Evolutionary conservation across 2,888 invertebrate species (phyloP), one percentile per base, ranked within the genome.

Genomic region (Dynastes grantii): DNA sequence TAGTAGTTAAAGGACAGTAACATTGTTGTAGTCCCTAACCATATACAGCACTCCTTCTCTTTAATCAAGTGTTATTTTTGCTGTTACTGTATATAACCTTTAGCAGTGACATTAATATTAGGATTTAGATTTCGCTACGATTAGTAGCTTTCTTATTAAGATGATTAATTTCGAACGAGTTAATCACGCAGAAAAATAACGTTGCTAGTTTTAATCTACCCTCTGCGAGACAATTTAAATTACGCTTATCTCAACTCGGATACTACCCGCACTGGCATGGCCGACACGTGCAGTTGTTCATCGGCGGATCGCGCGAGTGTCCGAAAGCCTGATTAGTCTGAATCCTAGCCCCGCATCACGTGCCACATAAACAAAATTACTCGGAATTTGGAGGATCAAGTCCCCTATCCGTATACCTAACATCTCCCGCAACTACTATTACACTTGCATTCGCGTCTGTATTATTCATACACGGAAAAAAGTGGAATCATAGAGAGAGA

Each of bases 111-210:
- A 9, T 51, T 2, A 53, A 53, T 53, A 53, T 53, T 53, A 53
- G n/a, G 11, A 55, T 16, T n/a, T n/a, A n/a, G 22, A 55, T 2
- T 55, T 55, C 55, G 2, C 9, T 8, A 3, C 2, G 55, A 16
- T 55, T 55, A 22, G 22, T 55, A 2, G 22, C 22, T 55, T 55
- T 53, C 32, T 29, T 32, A 22, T 9, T 9, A 53, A 16, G 13
- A 55, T 55, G 71, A 71, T 55, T 55, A 71, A 71, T 71, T 71
- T 71, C 11, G 37, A 71, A 71, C 37, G 71, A 55, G 55, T 32
- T 89, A 90, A 90, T 90, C 89, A 89, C 88, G 89, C 89, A 89
- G 89, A 90, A 89, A 89, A 90, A 90, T 89, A 89, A 89, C 80
- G 88, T 88, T 87, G 76, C 76, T 27, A 80, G 81, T 81, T 86